Percentiles rank a stretch among this genome's conserved stretches.
Evolutionary conservation across 1,140 invertebrate genomes (phyloP).

Genomic region (Anthonomus grandis): DNA sequence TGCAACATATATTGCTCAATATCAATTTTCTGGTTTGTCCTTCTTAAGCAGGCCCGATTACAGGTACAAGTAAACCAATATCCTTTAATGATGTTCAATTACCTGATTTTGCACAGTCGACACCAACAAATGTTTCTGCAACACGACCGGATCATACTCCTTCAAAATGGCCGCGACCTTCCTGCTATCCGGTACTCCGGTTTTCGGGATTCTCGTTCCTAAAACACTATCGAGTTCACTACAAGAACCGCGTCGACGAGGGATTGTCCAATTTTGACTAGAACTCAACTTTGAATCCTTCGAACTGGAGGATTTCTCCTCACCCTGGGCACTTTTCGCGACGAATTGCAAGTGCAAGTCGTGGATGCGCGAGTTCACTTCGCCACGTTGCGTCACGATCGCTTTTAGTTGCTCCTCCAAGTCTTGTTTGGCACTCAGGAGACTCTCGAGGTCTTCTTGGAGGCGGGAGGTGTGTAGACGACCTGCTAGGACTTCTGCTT

Average conservation of each 20-base stretch:
- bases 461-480: conserved; percentile 61
- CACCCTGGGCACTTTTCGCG: conserved; percentile 37
- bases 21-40: too few species aligned
- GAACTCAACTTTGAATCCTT: conserved; percentile 24
- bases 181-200: conserved; percentile 58
- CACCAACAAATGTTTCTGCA: conserved; percentile 78
- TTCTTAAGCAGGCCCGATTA: too few species aligned
- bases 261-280: conserved; percentile 35
- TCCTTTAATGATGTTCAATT: conserved; percentile 18
- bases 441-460: conserved; percentile 57
- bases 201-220: conserved; percentile 55
- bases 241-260: conserved; percentile 27
- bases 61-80: conserved; percentile 1
- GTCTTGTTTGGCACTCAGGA: conserved; percentile 58
- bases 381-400: conserved; percentile 53
- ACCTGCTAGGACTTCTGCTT: conserved; percentile 58
- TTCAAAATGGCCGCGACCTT: conserved; percentile 78
- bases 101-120: conserved; percentile 84
- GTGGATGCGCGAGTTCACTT: conserved; percentile 50
- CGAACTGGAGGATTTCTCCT: conserved; percentile 18
- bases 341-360: conserved; percentile 50
- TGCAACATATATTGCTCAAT: too few species aligned
- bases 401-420: conserved; percentile 61
- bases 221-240: conserved; percentile 48
- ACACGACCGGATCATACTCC: conserved; percentile 74